Evolutionary conservation across 53 echinoderm and acorn worm species (phyloP).

Genomic region (Antedon mediterranea): DNA sequence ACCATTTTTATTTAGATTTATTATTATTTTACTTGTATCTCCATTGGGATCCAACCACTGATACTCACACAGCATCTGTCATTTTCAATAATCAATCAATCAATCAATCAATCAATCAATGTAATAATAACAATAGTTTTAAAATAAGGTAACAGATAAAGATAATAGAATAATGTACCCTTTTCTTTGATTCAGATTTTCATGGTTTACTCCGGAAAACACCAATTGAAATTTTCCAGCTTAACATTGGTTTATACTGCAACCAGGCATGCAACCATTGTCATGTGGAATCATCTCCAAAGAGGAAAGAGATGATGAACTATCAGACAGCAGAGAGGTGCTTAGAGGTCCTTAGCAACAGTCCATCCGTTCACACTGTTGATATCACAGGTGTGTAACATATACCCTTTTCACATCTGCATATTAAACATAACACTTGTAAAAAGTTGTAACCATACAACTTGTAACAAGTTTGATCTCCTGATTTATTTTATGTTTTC

Average conservation of each 20-base stretch:
- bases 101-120: too few relatives aligned
- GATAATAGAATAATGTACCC: too few relatives aligned
- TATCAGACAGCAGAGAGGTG: slow-evolving; percentile 55
- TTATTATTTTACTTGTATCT: too few relatives aligned
- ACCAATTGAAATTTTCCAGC: slow-evolving; percentile 39
- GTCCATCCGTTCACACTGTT: slow-evolving; percentile 56
- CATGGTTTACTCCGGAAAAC: slow-evolving; percentile 22
- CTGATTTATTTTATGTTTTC: too few relatives aligned
- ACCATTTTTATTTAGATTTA: too few relatives aligned
- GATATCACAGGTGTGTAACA: slow-evolving; percentile 46
- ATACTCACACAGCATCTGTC: too few relatives aligned
- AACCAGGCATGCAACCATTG: slow-evolving; percentile 80
- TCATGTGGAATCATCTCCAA: slow-evolving; percentile 84
- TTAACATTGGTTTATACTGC: slow-evolving; percentile 79
- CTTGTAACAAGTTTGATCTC: neutral
- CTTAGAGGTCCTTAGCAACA: slow-evolving; percentile 46
- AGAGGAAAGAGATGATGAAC: slow-evolving; percentile 73
- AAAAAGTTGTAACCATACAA: too few relatives aligned
- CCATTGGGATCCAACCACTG: too few relatives aligned
- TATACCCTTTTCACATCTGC: too few relatives aligned
- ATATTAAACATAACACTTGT: neutral
- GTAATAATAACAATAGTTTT: too few relatives aligned
- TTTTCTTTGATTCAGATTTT: neutral
- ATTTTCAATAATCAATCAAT: too few relatives aligned
- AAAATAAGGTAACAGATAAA: too few relatives aligned